A percentile compares a stretch with the other conserved stretches of the same genome.
These are phyloP conservation scores for Crotalus viridis DNA, from an alignment of 2,113 vertebrate species.

Conservation along the genomic window DNA sequence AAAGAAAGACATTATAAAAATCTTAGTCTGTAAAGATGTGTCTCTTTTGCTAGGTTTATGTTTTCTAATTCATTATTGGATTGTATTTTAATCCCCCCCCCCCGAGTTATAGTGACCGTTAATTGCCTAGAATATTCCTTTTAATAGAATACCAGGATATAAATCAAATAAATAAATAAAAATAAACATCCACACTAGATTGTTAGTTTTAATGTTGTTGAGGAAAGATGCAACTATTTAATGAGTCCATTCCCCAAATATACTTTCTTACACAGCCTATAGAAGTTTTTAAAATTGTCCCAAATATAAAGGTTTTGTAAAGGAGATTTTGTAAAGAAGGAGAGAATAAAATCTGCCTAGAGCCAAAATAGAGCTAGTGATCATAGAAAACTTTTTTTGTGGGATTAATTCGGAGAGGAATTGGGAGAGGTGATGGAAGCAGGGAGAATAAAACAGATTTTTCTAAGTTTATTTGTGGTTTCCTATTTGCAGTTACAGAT, in stretches of 20 bases:
- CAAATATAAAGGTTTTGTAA: constrained; percentile 38
- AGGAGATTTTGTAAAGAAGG: constrained; percentile 35
- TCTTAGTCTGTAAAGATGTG: neutral
- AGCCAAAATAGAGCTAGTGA: constrained; percentile 44
- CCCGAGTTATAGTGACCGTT: neutral
- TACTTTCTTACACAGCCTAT: neutral
- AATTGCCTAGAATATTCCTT: neutral
- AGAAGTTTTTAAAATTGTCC: constrained; percentile 25
- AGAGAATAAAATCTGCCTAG: constrained; percentile 26
- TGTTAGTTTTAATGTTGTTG: neutral
- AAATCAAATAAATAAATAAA: neutral
- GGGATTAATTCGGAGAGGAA: constrained; percentile 45
- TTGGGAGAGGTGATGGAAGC: constrained; percentile 30
- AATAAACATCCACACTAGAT: neutral
- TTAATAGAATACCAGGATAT: neutral
- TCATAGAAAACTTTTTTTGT: constrained; percentile 47
- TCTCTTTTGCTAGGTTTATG: neutral
- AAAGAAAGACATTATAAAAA: neutral
- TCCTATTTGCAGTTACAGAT: neutral
- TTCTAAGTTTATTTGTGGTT: constrained; percentile 53
- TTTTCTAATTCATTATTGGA: neutral
- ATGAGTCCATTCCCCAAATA: constrained; percentile 8
- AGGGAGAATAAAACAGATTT: constrained; percentile 39
- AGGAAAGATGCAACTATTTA: constrained; percentile 3
- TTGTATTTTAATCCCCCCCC: neutral